A percentile compares a stretch with the other conserved stretches of the same genome.
Evolutionary conservation across 1,140 invertebrate genomes (phyloP).

Genomic region (Pachypeltis micranthus): DNA sequence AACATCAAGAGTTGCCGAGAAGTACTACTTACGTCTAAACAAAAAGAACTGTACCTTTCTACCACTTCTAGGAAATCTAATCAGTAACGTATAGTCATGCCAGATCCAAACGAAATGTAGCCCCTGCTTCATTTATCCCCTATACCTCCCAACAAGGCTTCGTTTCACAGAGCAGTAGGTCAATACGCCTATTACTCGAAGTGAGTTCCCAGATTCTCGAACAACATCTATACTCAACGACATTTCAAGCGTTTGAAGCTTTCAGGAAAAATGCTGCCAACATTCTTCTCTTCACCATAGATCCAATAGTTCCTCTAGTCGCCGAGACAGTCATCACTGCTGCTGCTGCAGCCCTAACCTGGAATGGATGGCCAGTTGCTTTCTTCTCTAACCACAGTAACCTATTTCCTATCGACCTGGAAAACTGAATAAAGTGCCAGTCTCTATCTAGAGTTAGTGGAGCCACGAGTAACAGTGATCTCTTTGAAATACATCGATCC

Average conservation of each 20-base stretch:
- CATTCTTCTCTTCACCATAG: background rate
- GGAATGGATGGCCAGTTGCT: background rate
- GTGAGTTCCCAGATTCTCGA: background rate
- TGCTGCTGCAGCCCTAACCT: background rate
- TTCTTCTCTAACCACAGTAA: background rate
- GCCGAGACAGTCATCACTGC: background rate
- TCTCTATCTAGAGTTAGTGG: slow-evolving; percentile 13
- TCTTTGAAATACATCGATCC: slow-evolving; percentile 19
- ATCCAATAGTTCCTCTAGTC: background rate
- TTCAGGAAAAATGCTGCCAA: background rate
- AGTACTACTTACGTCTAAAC: background rate
- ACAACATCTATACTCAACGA: background rate
- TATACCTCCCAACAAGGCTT: background rate
- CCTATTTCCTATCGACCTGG: slow-evolving; percentile 14
- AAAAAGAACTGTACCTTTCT: background rate
- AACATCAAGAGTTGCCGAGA: background rate
- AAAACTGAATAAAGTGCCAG: background rate
- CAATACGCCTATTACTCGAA: background rate
- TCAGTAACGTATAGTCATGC: too few relatives aligned
- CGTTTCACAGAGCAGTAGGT: background rate
- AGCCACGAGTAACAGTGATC: background rate
- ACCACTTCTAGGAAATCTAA: too few relatives aligned
- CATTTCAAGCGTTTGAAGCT: background rate
- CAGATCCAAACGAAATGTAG: too few relatives aligned
- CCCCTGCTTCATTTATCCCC: too few relatives aligned